Percentiles rank a stretch among this genome's conserved stretches.
Evolutionary conservation across 2,888 invertebrate species (phyloP).

Genomic region (Galeopsomyia nigrocyanea): DNA sequence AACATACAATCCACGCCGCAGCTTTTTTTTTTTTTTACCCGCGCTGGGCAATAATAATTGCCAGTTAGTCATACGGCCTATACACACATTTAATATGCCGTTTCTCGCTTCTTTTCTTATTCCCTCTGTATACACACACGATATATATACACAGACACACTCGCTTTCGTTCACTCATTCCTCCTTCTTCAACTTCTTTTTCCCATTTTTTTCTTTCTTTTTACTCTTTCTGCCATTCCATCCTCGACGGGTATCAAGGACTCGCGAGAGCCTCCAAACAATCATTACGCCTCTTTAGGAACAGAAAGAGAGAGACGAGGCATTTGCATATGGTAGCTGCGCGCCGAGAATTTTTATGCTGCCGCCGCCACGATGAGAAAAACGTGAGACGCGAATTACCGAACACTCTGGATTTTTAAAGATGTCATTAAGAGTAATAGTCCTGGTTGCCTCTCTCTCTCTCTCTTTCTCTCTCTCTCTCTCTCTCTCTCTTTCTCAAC

Average conservation of each 20-base stretch:
- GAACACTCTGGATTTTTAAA: conserved; percentile 30
- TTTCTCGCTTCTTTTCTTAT: conserved; percentile 41
- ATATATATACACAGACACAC: too few species aligned
- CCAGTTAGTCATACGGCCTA: conserved; percentile 52
- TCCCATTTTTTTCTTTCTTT: background rate
- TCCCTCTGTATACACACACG: conserved; percentile 16
- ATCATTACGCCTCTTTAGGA: conserved; percentile 48
- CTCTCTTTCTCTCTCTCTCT: background rate
- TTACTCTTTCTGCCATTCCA: background rate
- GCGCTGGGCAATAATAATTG: conserved; percentile 46
- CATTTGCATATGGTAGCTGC: conserved; percentile 43
- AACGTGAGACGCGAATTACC: conserved; percentile 33
- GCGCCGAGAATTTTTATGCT: conserved; percentile 36
- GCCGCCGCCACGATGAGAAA: conserved; percentile 15
- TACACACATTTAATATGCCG: conserved; percentile 40
- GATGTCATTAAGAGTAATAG: conserved; percentile 37
- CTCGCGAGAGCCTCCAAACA: conserved; percentile 41
- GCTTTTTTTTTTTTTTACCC: conserved; percentile 52
- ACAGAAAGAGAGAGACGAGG: conserved; percentile 11
- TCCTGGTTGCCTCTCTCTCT: background rate
- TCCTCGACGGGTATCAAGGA: conserved; percentile 31
- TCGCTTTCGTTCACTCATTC: conserved; percentile 25
- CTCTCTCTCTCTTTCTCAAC: background rate
- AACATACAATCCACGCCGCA: conserved; percentile 52
- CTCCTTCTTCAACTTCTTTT: conserved; percentile 2